Evolutionary conservation across 2,113 vertebrate species (phyloP).

Genomic region (Callaeas wilsoni): DNA sequence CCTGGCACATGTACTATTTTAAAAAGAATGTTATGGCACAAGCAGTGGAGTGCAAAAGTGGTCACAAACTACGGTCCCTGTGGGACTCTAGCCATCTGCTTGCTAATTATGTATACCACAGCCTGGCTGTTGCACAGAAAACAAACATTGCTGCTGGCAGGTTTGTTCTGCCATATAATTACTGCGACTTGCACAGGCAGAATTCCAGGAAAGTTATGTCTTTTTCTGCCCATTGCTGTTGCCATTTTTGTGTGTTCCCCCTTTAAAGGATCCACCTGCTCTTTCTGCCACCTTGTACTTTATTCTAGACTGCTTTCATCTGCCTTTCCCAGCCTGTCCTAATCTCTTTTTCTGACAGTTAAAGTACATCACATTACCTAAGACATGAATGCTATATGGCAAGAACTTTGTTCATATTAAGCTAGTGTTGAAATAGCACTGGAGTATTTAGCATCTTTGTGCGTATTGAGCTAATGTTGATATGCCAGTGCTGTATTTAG

Average conservation of each 20-base stretch:
- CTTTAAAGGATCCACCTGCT: background rate
- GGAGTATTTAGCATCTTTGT: background rate
- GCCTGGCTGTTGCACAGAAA: background rate
- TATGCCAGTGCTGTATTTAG: background rate
- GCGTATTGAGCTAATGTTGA: background rate
- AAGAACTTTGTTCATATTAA: background rate
- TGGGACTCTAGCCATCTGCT: slow-evolving; percentile 36
- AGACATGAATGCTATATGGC: rapidly evolving
- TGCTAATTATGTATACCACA: slow-evolving; percentile 6
- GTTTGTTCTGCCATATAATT: background rate
- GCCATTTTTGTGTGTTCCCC: background rate
- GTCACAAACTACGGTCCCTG: background rate
- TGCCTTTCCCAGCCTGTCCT: background rate
- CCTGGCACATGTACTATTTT: background rate
- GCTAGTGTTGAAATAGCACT: background rate
- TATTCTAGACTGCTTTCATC: background rate
- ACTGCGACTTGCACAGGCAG: background rate
- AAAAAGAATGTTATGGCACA: slow-evolving; percentile 8
- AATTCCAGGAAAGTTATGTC: background rate
- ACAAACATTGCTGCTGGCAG: slow-evolving; percentile 18
- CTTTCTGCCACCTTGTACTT: background rate
- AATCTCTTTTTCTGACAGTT: background rate
- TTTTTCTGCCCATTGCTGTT: background rate
- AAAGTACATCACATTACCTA: background rate
- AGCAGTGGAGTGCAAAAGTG: slow-evolving; percentile 7